Conservation (phyloP, 2,888 invertebrate species). For the Halocaridina rubra region DNA sequence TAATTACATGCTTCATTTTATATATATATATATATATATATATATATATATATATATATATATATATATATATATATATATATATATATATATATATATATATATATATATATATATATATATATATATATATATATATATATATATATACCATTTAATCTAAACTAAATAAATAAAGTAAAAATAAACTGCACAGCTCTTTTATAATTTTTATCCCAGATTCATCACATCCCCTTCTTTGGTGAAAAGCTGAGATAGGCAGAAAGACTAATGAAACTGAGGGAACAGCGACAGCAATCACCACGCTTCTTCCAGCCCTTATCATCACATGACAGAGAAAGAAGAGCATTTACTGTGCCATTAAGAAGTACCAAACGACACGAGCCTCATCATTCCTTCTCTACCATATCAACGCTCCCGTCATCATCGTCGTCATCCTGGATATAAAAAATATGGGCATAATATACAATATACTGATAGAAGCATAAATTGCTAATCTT, state of each 20-base stretch:
- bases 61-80: too few relatives aligned
- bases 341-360: neutral
- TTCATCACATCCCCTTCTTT: conserved; percentile 43
- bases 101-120: too few relatives aligned
- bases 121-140: too few relatives aligned
- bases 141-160: too few relatives aligned
- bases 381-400: conserved; percentile 38
- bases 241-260: conserved; percentile 45
- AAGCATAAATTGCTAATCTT: too few relatives aligned
- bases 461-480: neutral
- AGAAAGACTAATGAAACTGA: conserved; percentile 46
- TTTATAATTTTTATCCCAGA: conserved; percentile 6
- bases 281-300: neutral
- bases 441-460: neutral
- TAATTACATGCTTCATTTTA: too few relatives aligned
- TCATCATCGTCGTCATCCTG: conserved; percentile 54
- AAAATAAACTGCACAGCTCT: neutral
- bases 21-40: too few relatives aligned
- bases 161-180: neutral
- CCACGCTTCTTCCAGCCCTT: too few relatives aligned
- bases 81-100: too few relatives aligned
- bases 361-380: neutral
- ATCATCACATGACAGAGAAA: too few relatives aligned
- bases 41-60: too few relatives aligned
- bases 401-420: conserved; percentile 48